Base-by-base conservation (phyloP, 2,797 vertebrate genomes). In the Lerista edwardsae region DNA sequence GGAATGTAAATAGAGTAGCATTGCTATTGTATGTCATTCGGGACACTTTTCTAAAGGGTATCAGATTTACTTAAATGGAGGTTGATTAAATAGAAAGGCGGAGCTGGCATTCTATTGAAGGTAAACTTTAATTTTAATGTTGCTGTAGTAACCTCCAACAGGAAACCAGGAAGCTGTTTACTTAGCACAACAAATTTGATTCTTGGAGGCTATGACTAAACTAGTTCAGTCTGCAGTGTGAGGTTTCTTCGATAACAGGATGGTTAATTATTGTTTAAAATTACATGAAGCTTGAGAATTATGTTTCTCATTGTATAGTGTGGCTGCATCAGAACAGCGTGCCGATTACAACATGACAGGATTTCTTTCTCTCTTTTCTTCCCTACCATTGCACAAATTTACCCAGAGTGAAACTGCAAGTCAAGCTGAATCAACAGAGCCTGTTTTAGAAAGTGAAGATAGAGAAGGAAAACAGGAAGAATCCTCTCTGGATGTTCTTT, bases 281-380 rank as follows among this genome's bases (percentile, higher is more conserved):
- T 14, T 85, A 36, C 88, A 68, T 55, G 62, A 72, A 34, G 65
- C 78, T 80, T 80, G 62, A 75, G 87, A 31, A 78, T 61, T 87
- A 74, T 65, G 1, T 39, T 91, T 36, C 41, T 51, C 57, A 19
- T 68, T 93, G 89, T 83, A 61, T 93, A 91, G 23, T 8, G 21
- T 61, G 21, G 59, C 59, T 25, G 23, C 23, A 61, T 61, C 59
- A 61, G 59, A 61, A 61, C 59, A 61, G 23, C 59, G 25, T 23
- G 10, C 21, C 25, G 5, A 25, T 90, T 14, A 1, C 72, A 0
- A 87, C 64, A 3, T 85, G 82, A 98, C 97, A 4, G 97, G 97
- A 78, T 96, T 99, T 92, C 94, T 99, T 84, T 98, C 96, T 93
- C 90, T 98, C 59, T 95, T 99, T 80, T 98, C 97, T 86, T 97